A percentile compares a stretch with the other conserved stretches of the same genome.
These are phyloP conservation scores for Ctenoplectra terminalis DNA, from an alignment of 1,140 invertebrate genomes.

Conservation along the genomic window DNA sequence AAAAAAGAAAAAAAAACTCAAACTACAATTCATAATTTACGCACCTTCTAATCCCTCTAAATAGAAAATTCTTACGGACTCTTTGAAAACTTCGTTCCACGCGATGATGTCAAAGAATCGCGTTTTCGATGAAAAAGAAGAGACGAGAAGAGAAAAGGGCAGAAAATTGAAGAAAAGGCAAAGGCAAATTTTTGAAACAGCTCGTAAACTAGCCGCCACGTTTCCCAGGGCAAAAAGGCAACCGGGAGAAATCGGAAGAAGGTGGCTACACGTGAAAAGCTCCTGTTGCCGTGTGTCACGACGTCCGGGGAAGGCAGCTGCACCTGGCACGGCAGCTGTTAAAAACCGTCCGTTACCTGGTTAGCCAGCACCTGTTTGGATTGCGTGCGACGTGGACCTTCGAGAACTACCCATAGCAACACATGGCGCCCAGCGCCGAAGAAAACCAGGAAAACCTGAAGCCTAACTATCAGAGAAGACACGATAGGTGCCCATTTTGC, in stretches of 20 bases:
- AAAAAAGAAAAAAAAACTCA: too few species aligned
- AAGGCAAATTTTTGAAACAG: background rate
- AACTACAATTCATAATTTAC: too few species aligned
- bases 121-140: background rate
- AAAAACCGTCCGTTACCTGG: conserved; percentile 78
- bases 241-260: conserved; percentile 52
- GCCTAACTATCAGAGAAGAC: conserved; percentile 20
- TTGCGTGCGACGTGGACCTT: conserved; percentile 75
- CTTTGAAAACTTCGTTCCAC: too few species aligned
- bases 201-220: background rate
- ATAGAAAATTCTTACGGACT: background rate
- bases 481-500: background rate
- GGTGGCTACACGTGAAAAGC: conserved; percentile 42
- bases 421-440: conserved; percentile 44
- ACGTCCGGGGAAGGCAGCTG: conserved; percentile 49
- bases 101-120: too few species aligned
- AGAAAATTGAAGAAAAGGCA: background rate
- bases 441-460: conserved; percentile 30
- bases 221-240: conserved; percentile 14
- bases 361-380: conserved; percentile 79
- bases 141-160: background rate
- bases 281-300: conserved; percentile 60
- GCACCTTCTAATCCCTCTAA: too few species aligned
- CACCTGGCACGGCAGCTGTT: conserved; percentile 82
- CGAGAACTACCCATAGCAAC: conserved; percentile 66